phyloP scores from a whole-genome alignment of 2,888 invertebrate genomes.

The Ormyrus pomaceus region DNA sequence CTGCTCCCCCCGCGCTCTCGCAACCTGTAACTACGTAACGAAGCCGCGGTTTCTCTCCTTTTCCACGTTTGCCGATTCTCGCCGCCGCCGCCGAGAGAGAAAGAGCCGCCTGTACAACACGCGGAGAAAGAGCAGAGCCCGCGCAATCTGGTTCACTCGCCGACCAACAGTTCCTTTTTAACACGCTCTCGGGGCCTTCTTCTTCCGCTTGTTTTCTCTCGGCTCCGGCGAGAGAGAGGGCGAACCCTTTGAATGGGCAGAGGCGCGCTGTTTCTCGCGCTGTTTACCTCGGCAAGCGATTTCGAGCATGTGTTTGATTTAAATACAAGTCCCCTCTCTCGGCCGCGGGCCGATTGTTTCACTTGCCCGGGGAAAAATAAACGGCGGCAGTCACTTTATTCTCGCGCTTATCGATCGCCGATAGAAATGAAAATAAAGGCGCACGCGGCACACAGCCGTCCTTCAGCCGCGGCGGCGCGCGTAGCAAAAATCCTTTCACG shows the following conservation, averaged over 20 bases:
- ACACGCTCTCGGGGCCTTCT: neutral
- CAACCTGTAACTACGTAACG: conserved; percentile 71
- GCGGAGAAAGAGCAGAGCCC: conserved; percentile 11
- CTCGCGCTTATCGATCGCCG: too few relatives aligned
- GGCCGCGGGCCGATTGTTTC: conserved; percentile 20
- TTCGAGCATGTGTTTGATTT: conserved; percentile 50
- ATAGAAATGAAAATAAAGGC: too few relatives aligned
- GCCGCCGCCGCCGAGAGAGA: too few relatives aligned
- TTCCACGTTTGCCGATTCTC: conserved; percentile 29
- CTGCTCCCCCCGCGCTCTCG: conserved; percentile 47
- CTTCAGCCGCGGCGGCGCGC: neutral
- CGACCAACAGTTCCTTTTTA: conserved; percentile 19
- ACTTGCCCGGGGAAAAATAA: conserved; percentile 14
- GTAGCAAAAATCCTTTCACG: neutral
- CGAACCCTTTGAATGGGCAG: conserved; percentile 17
- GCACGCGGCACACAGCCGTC: too few relatives aligned
- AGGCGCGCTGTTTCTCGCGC: conserved; percentile 23
- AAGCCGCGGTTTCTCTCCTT: conserved; percentile 58
- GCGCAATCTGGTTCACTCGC: conserved; percentile 43
- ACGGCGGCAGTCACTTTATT: neutral
- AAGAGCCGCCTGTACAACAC: neutral
- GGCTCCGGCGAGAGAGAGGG: neutral
- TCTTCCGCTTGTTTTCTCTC: conserved; percentile 10
- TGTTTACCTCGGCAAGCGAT: conserved; percentile 37
- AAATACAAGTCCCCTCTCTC: conserved; percentile 17